A percentile compares a stretch with the other conserved stretches of the same genome.
Evolutionary conservation across 2,888 invertebrate species (phyloP).

Genomic region (Dolomedes plantarius): DNA sequence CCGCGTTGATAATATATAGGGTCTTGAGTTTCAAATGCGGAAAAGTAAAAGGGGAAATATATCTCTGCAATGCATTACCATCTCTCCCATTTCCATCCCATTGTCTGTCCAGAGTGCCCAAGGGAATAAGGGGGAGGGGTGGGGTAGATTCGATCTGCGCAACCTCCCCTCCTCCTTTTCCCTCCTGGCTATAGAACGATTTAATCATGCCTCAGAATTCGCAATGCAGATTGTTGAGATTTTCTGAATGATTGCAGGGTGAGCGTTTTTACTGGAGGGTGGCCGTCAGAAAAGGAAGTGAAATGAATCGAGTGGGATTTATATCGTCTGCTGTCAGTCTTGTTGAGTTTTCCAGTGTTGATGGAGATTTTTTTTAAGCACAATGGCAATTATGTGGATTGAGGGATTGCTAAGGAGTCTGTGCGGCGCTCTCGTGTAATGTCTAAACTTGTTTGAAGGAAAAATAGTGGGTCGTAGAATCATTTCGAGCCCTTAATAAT

Average conservation of each 20-base stretch:
- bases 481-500: no score
- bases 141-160: neutral
- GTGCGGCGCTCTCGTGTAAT: no score
- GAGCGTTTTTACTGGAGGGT: conserved; percentile 10
- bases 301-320: neutral
- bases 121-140: neutral
- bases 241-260: conserved; percentile 16
- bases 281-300: neutral
- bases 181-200: conserved; percentile 11
- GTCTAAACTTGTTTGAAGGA: no score
- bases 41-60: conserved; percentile 12
- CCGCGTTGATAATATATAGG: neutral
- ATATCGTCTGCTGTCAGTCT: neutral
- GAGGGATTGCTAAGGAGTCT: no score
- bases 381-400: no score
- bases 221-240: conserved; percentile 18
- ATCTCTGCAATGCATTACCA: conserved; percentile 14
- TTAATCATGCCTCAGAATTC: conserved; percentile 11
- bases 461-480: no score
- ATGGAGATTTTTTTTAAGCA: no score
- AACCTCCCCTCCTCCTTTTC: neutral
- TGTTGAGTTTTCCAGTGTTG: no score
- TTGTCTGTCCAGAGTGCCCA: conserved; percentile 10
- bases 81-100: conserved; percentile 14
- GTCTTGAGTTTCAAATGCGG: conserved; percentile 18